phyloP scores from a whole-genome alignment of 2,797 vertebrate genomes.

The Pogoniulus pusillus region DNA sequence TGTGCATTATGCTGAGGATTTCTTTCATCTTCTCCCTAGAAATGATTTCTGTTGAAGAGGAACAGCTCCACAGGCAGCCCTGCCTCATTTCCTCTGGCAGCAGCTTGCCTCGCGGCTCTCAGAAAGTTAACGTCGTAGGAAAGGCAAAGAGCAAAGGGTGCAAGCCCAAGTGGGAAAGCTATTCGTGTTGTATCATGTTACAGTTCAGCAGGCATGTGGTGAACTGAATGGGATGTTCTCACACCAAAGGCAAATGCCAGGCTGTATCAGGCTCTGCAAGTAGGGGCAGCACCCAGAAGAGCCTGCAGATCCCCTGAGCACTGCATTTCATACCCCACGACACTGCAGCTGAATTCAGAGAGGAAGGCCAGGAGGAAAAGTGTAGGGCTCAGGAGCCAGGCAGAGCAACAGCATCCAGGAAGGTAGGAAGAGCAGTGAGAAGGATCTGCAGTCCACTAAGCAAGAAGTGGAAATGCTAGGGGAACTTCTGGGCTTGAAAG shows the following conservation, averaged over 20 bases:
- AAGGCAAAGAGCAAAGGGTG: neutral
- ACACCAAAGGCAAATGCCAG: neutral
- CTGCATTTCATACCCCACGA: neutral
- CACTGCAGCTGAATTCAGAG: neutral
- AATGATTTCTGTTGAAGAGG: neutral
- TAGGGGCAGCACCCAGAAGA: neutral
- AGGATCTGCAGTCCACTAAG: neutral
- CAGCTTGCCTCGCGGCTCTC: neutral
- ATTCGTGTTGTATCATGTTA: neutral
- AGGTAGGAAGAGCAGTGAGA: neutral
- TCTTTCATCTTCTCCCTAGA: neutral
- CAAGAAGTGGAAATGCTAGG: neutral
- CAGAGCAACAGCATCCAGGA: neutral
- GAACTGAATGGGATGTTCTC: neutral
- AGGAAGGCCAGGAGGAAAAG: neutral
- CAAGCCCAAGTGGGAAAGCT: neutral
- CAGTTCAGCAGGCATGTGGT: neutral
- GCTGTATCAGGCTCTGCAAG: neutral
- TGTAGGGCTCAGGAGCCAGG: fast-evolving
- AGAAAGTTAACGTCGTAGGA: neutral
- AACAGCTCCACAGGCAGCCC: neutral
- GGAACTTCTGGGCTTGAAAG: neutral
- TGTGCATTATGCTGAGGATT: neutral
- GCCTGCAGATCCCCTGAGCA: neutral
- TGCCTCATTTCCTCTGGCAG: neutral